Percentiles rank a stretch among this genome's conserved stretches.
Evolutionary conservation across 2,113 vertebrate genomes (phyloP).

Genomic region (Epinephelus fuscoguttatus): DNA sequence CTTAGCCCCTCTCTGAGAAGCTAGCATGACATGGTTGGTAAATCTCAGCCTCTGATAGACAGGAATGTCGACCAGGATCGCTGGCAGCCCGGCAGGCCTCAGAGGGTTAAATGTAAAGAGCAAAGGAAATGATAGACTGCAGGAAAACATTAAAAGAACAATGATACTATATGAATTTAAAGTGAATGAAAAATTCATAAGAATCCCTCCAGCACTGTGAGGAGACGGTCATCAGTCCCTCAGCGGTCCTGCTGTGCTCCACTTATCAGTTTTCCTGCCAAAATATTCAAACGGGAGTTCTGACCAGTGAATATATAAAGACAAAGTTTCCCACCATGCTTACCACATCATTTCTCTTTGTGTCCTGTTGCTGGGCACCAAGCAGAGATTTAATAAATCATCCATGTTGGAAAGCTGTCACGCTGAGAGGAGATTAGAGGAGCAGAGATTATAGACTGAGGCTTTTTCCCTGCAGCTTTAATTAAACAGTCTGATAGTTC

Average conservation of each 20-base stretch:
- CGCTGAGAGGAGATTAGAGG: slow-evolving; percentile 71
- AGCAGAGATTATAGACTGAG: slow-evolving; percentile 52
- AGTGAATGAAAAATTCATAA: not conserved
- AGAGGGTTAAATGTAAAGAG: not conserved
- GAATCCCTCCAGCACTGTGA: not conserved
- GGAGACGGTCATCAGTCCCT: not conserved
- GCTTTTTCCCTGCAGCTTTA: slow-evolving; percentile 51
- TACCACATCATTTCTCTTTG: slow-evolving; percentile 43
- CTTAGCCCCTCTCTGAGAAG: no score
- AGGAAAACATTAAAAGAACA: not conserved
- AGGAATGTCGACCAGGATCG: no score
- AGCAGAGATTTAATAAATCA: slow-evolving; percentile 69
- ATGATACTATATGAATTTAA: not conserved
- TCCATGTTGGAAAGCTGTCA: slow-evolving; percentile 65
- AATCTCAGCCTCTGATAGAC: no score
- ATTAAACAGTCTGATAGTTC: slow-evolving; percentile 66
- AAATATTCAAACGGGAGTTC: slow-evolving; percentile 19
- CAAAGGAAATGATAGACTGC: not conserved
- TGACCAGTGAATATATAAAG: not conserved
- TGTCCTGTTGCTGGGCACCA: slow-evolving; percentile 57
- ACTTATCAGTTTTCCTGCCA: not conserved
- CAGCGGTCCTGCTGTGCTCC: not conserved
- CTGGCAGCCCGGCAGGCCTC: no score
- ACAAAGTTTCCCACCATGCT: slow-evolving; percentile 46
- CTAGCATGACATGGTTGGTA: no score